Conservation (phyloP, 2,113 vertebrate genomes). For the Hippocampus guttulatus region DNA sequence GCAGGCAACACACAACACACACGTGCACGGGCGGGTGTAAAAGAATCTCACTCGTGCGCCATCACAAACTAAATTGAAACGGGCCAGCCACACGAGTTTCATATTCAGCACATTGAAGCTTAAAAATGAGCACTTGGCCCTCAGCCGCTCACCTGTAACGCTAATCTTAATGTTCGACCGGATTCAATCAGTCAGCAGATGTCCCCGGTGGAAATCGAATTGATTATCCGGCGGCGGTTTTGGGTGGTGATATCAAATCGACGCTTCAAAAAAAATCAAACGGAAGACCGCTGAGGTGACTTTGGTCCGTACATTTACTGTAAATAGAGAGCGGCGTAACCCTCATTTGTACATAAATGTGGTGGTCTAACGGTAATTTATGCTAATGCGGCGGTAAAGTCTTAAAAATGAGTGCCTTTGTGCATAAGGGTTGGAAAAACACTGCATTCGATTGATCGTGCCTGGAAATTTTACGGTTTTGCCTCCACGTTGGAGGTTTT, state of each 20-base stretch:
- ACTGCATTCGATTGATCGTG: too few species aligned
- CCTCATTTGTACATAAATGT: too few species aligned
- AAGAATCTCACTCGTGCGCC: conserved; percentile 24
- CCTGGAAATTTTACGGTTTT: too few species aligned
- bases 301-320: neutral
- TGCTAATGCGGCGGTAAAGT: too few species aligned
- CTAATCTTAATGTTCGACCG: conserved; percentile 65
- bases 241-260: neutral
- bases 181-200: conserved; percentile 48
- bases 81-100: conserved; percentile 46
- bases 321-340: neutral
- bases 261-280: neutral
- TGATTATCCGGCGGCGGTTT: neutral
- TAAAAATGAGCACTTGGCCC: conserved; percentile 44
- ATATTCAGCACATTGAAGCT: conserved; percentile 46
- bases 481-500: too few species aligned
- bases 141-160: conserved; percentile 58
- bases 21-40: conserved; percentile 16
- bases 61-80: conserved; percentile 57
- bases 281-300: neutral
- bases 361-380: too few species aligned
- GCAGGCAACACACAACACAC: conserved; percentile 26
- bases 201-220: conserved; percentile 8
- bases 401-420: too few species aligned
- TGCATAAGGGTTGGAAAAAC: too few species aligned